These are phyloP conservation scores for Dendroctonus ponderosae DNA, from an alignment of 1,140 invertebrate genomes.

Conservation along the genomic window DNA sequence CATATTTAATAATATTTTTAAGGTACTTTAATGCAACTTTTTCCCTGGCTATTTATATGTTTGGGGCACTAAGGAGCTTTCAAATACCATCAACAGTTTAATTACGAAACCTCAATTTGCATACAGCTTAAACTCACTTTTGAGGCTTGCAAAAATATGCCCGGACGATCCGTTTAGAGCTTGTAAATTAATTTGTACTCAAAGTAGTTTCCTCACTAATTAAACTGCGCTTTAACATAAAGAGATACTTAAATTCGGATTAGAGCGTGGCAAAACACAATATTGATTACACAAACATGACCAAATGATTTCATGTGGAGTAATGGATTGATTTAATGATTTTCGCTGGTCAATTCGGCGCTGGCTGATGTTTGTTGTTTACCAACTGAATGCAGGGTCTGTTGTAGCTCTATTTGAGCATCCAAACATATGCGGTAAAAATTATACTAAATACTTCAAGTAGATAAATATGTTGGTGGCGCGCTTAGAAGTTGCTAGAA, in stretches of 20 bases:
- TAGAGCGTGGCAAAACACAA: not conserved
- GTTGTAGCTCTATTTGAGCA: no score
- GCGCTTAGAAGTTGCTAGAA: no score
- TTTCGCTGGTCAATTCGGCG: no score
- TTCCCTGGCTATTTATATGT: not conserved
- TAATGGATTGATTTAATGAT: no score
- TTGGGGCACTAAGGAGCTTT: not conserved
- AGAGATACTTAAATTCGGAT: not conserved
- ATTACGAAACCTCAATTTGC: not conserved
- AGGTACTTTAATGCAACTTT: not conserved
- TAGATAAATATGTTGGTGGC: no score
- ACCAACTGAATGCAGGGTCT: no score
- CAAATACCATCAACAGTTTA: not conserved
- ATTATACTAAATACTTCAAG: no score
- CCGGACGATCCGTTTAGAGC: not conserved
- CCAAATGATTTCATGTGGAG: no score
- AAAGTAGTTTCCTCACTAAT: not conserved
- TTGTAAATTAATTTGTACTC: not conserved
- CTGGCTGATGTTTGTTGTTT: no score
- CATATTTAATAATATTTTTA: not conserved
- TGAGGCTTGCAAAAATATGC: not conserved
- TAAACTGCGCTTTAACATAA: conserved; percentile 1
- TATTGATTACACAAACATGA: conserved; percentile 3
- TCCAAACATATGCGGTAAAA: no score
- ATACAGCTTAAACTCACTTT: not conserved